A percentile compares a stretch with the other conserved stretches of the same genome.
Evolutionary conservation across 92 coral and sea anemone genomes (phyloP).

Genomic region (Phenganax subtilis): DNA sequence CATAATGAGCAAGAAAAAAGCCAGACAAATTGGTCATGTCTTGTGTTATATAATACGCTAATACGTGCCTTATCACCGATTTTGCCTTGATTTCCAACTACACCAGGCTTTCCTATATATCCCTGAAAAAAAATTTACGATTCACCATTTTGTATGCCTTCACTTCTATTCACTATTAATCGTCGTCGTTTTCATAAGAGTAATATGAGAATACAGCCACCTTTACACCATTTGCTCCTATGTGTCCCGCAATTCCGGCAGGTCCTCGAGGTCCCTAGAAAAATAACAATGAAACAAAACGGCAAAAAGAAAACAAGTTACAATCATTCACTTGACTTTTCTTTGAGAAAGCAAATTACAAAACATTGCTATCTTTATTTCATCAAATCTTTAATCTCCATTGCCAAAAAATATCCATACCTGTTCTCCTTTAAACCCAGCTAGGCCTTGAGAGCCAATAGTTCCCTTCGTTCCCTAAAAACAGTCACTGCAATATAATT

Average conservation of each 20-base stretch:
- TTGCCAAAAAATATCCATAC: background rate
- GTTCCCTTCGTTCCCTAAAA: background rate
- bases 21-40: background rate
- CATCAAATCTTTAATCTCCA: background rate
- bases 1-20: background rate
- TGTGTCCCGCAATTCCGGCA: slow-evolving; percentile 3
- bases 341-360: no score
- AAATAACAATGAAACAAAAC: background rate
- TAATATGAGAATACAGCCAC: background rate
- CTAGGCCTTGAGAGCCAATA: slow-evolving; percentile 12
- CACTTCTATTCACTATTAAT: background rate
- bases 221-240: slow-evolving; percentile 2
- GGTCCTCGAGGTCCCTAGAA: slow-evolving; percentile 3
- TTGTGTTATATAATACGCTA: background rate
- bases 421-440: slow-evolving; percentile 14
- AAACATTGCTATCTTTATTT: no score
- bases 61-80: slow-evolving; percentile 8
- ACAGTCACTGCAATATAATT: background rate
- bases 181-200: background rate
- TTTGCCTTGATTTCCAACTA: slow-evolving; percentile 5
- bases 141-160: background rate
- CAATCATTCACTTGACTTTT: no score
- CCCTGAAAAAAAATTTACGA: background rate
- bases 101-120: background rate
- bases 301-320: background rate